Evolutionary conservation across 2,113 vertebrate genomes (phyloP).

Genomic region (Salvelinus sp.): DNA sequence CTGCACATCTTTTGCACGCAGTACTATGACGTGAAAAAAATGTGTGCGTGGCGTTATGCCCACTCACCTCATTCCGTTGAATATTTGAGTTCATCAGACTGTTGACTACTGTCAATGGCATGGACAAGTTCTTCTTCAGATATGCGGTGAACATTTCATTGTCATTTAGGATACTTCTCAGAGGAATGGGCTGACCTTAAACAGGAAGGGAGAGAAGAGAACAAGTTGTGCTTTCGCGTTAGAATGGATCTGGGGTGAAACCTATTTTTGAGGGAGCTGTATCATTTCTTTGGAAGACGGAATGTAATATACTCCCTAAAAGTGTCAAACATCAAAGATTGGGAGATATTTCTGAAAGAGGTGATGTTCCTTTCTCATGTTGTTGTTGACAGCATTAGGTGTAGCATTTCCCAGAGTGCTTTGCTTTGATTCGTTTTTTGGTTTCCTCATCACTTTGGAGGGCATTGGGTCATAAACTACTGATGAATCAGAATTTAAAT

Average conservation of each 20-base stretch:
- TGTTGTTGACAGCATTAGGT: too few relatives aligned
- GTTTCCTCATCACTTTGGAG: constrained; percentile 3
- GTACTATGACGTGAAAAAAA: too few relatives aligned
- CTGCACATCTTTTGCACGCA: not conserved
- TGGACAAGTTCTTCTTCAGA: constrained; percentile 54
- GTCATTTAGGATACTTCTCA: constrained; percentile 60
- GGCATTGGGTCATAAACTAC: not conserved
- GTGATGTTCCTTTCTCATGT: too few relatives aligned
- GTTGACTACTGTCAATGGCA: constrained; percentile 48
- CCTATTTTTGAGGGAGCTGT: not conserved
- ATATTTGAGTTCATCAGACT: constrained; percentile 62
- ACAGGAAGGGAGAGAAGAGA: constrained; percentile 3
- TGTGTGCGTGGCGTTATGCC: not conserved
- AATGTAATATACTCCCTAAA: not conserved
- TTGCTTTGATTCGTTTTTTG: not conserved
- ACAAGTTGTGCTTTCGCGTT: not conserved
- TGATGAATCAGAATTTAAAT: not conserved
- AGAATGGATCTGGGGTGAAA: not conserved
- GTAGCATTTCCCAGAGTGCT: not conserved
- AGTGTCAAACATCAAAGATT: not conserved
- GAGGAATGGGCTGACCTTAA: constrained; percentile 50
- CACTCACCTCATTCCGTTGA: constrained; percentile 56
- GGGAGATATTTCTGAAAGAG: not conserved
- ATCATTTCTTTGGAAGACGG: not conserved
- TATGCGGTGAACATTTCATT: constrained; percentile 67